Base-by-base conservation (phyloP, 1,140 invertebrate species). In the Calephelis nemesis region DNA sequence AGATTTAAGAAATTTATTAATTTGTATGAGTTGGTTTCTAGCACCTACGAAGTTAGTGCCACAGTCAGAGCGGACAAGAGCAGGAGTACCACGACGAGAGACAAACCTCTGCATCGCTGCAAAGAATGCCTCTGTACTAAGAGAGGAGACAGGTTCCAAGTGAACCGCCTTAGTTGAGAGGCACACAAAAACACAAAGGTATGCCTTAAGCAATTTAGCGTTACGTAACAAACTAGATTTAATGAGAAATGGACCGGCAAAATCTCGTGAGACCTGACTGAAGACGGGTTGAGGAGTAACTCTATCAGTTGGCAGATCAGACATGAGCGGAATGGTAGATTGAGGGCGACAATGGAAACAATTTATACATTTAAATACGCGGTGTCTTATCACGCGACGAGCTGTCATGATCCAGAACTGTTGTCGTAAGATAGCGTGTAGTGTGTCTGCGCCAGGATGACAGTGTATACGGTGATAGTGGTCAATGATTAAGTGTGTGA, bases 11-110 rank as follows among this genome's bases (percentile, higher is more conserved):
- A 19, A 19, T 69, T 52, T 68, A 66, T 12, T 48, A 39, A 79
- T 11, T 19, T 72, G 68, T 10, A 50, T 65, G 10, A 81, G 63
- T 8, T 81, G 65, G 10, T 69, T 71, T 47, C 65, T 74, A 47
- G 78, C 74, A 39, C 82, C 79, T 10, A 84, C 72, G 63, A 85
- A 92, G 68, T 91, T 92, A 1, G 77, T 84, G 1, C 83, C 90
- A 62, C 83, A 82, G 66, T 92, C 89, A 0, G 76, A 79, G 68
- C 81, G 76, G 0, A 92, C 81, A n/a, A 71, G 67, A 0, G n/a
- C 12, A 8, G 81, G 81, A 13, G 77, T 65, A 47, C 90, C 90
- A 60, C 92, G 71, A 5, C 87, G 70, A 7, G 79, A 67, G 4
- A n/a, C n/a, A n/a, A n/a, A n/a, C n/a, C n/a, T n/a, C n/a, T n/a